Conservation (phyloP, 2,797 vertebrate species). For the Phrynocephalus guinanensis region DNA sequence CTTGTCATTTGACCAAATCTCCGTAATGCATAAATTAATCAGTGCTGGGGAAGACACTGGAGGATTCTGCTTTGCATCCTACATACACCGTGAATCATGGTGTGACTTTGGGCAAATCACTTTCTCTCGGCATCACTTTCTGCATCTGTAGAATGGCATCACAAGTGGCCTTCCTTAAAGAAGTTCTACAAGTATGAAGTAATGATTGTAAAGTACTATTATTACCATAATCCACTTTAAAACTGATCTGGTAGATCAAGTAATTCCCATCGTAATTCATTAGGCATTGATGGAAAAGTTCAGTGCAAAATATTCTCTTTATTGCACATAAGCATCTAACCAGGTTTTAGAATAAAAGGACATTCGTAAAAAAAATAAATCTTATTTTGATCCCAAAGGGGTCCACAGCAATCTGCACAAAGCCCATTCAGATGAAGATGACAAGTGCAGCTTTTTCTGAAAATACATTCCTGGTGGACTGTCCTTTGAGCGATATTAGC, state of each 20-base stretch:
- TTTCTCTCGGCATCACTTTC: constrained; percentile 4
- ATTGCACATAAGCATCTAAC: constrained; percentile 70
- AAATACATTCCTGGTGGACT: constrained; percentile 15
- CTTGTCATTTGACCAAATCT: constrained; percentile 40
- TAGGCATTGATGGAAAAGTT: constrained; percentile 71
- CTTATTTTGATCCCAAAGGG: constrained; percentile 65
- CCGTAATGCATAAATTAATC: constrained; percentile 49
- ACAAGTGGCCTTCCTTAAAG: constrained; percentile 5
- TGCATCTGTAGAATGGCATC: constrained; percentile 13
- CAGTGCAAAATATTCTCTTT: constrained; percentile 76
- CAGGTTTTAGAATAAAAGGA: constrained; percentile 57
- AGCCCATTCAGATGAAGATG: constrained; percentile 15
- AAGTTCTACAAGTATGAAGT: constrained; percentile 2
- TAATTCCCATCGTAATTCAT: constrained; percentile 64
- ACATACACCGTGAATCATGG: neutral
- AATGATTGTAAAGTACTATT: constrained; percentile 34
- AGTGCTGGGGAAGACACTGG: neutral
- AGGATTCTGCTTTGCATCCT: neutral
- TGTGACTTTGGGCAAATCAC: constrained; percentile 11
- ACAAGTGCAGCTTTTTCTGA: neutral
- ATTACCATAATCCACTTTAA: constrained; percentile 38
- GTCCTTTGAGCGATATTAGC: constrained; percentile 45
- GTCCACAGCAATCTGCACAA: constrained; percentile 21
- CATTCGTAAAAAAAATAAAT: constrained; percentile 52
- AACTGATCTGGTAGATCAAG: constrained; percentile 46